Evolutionary conservation across 2,888 invertebrate genomes (phyloP).

Genomic region (Dastarcus helophoroides): DNA sequence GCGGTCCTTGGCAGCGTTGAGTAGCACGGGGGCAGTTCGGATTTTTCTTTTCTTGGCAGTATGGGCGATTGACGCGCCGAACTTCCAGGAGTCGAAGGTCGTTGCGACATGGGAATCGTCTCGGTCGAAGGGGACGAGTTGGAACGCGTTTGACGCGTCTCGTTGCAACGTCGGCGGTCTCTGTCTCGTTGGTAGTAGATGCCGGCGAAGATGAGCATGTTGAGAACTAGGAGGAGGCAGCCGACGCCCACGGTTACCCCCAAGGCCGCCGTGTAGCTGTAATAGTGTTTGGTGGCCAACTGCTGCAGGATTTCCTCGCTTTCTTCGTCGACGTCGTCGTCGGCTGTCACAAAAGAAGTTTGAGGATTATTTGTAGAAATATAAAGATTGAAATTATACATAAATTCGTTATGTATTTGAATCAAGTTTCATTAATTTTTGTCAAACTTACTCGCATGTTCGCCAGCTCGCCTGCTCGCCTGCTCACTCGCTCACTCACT

Average conservation of each 20-base stretch:
- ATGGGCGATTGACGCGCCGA: slow-evolving; percentile 32
- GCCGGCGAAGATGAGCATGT: slow-evolving; percentile 66
- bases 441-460: too few relatives aligned
- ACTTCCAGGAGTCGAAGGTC: slow-evolving; percentile 35
- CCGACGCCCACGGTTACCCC: slow-evolving; percentile 68
- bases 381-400: too few relatives aligned
- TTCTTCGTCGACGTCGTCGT: too few relatives aligned
- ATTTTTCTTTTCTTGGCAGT: slow-evolving; percentile 25
- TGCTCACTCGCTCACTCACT: too few relatives aligned
- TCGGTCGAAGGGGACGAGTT: slow-evolving; percentile 32
- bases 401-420: too few relatives aligned
- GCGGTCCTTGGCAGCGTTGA: slow-evolving; percentile 37
- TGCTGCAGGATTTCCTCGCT: slow-evolving; percentile 43
- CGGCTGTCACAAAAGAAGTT: too few relatives aligned
- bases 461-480: too few relatives aligned
- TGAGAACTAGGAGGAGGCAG: slow-evolving; percentile 57
- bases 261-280: slow-evolving; percentile 64
- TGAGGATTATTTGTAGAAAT: too few relatives aligned
- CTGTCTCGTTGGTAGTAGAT: slow-evolving; percentile 62
- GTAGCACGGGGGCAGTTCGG: slow-evolving; percentile 42
- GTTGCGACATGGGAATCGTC: slow-evolving; percentile 35
- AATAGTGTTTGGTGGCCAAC: slow-evolving; percentile 44
- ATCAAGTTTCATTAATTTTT: too few relatives aligned
- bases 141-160: slow-evolving; percentile 21
- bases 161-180: slow-evolving; percentile 32